Base-by-base conservation (phyloP, 2,888 invertebrate genomes). In the Pyrrhia umbra region DNA sequence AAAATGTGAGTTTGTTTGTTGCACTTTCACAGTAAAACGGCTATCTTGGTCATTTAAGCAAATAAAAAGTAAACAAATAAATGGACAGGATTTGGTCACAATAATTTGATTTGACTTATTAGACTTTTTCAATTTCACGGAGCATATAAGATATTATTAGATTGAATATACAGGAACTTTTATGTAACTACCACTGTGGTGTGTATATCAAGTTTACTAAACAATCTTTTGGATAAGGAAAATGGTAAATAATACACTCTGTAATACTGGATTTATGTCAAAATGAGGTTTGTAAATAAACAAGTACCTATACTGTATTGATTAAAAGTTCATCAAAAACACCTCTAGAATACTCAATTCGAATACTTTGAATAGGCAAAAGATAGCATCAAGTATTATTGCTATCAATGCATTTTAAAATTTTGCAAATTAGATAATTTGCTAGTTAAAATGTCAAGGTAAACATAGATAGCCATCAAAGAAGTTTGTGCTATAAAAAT, bases 381-480 rank as follows among this genome's bases (percentile, higher is more conserved):
- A n/a, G 34, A 34, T 34, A 34, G 34, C 13, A 34, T 34, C 34
- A 5, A 34, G 9, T 27, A 16, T 1, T 59, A 43, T 49, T 43
- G 42, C 9, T 42, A 13, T 5, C 42, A 39, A n/a, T 8, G 2
- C 6, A n/a, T n/a, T n/a, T n/a, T n/a, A n/a, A n/a, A n/a, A n/a
- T n/a, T n/a, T n/a, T n/a, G n/a, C n/a, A n/a, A n/a, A n/a, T n/a
- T n/a, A n/a, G 2, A 18, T n/a, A 9, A 49, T 50, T 50, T 39
- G 16, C 6, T 25, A 37, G 9, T 6, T 10, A 34, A 25, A 62
- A 70, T 63, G 46, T 63, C 64, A 65, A 72, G 43, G 49, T 34
- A 21, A 71, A 34, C 43, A 4, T 18, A 1, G 3, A 16, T 1
- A 40, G 16, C 2, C 25, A 39, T 21, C 9, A 40, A 5, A 40